These are phyloP conservation scores for Listronotus oregonensis DNA, from an alignment of 1,140 invertebrate species.

Conservation along the genomic window DNA sequence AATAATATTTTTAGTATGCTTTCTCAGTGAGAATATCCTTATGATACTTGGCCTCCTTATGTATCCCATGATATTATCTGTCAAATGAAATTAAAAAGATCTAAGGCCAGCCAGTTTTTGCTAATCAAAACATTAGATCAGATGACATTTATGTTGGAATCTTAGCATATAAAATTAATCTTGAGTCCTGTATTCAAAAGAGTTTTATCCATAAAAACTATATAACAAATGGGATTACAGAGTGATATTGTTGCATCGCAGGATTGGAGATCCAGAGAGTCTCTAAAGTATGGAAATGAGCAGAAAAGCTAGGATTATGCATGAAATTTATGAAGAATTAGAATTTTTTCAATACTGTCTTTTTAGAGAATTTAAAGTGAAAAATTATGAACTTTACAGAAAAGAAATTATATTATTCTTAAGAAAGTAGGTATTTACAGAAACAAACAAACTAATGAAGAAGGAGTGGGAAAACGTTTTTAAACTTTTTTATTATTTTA, in stretches of 20 bases:
- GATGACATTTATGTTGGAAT: slow-evolving; percentile 88
- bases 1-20: slow-evolving; percentile 61
- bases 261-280: slow-evolving; percentile 75
- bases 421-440: no score
- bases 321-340: slow-evolving; percentile 52
- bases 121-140: slow-evolving; percentile 81
- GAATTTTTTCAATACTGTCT: slow-evolving; percentile 10
- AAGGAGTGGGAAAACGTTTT: no score
- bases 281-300: slow-evolving; percentile 78
- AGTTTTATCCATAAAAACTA: slow-evolving; percentile 80
- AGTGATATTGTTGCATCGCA: slow-evolving; percentile 84
- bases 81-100: slow-evolving; percentile 72
- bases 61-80: slow-evolving; percentile 85
- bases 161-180: slow-evolving; percentile 77
- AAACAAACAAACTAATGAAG: no score
- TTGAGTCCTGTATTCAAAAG: slow-evolving; percentile 78
- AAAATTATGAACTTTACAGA: no score
- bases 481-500: no score
- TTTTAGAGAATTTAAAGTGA: slow-evolving; percentile 25
- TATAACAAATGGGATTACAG: slow-evolving; percentile 72
- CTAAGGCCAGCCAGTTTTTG: slow-evolving; percentile 81
- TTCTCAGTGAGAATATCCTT: slow-evolving; percentile 84
- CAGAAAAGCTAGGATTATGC: slow-evolving; percentile 77
- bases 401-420: no score
- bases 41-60: slow-evolving; percentile 85